A percentile compares a stretch with the other conserved stretches of the same genome.
These are phyloP conservation scores for Erinaceus europaeus DNA, from an alignment of 2,113 vertebrate species.

Conservation along the genomic window DNA sequence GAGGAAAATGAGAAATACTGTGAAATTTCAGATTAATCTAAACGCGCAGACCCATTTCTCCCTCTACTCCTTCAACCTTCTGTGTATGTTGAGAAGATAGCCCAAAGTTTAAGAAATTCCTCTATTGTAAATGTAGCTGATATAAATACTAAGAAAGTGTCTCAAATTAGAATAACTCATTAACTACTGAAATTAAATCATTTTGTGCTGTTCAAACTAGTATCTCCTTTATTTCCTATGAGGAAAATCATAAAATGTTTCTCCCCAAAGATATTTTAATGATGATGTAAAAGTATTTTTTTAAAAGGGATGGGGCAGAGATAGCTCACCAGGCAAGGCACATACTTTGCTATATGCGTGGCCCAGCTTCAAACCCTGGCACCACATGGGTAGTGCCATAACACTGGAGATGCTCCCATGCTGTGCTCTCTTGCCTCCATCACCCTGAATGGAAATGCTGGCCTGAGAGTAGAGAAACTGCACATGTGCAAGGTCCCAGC, in stretches of 20 bases:
- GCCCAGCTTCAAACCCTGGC: too few species aligned
- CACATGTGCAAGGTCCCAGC: too few species aligned
- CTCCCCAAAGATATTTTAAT: conserved; percentile 7
- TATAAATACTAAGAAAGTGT: not conserved
- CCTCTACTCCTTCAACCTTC: too few species aligned
- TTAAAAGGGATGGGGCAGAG: not conserved
- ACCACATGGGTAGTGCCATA: too few species aligned
- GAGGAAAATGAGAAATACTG: conserved; percentile 22
- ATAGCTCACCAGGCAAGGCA: too few species aligned
- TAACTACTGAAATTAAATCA: not conserved
- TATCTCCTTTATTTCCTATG: not conserved
- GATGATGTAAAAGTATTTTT: not conserved
- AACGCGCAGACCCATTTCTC: not conserved
- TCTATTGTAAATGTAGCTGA: not conserved
- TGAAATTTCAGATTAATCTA: not conserved
- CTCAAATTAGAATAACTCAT: not conserved
- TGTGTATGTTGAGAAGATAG: not conserved
- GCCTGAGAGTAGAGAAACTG: too few species aligned
- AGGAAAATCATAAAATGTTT: conserved; percentile 16
- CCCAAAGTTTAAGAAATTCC: not conserved
- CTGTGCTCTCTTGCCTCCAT: too few species aligned
- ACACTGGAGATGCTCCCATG: too few species aligned
- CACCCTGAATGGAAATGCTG: too few species aligned
- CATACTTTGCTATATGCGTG: too few species aligned
- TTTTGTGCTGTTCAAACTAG: not conserved